phyloP scores from a whole-genome alignment of 2,113 vertebrate genomes.

The Carassius gibelio region DNA sequence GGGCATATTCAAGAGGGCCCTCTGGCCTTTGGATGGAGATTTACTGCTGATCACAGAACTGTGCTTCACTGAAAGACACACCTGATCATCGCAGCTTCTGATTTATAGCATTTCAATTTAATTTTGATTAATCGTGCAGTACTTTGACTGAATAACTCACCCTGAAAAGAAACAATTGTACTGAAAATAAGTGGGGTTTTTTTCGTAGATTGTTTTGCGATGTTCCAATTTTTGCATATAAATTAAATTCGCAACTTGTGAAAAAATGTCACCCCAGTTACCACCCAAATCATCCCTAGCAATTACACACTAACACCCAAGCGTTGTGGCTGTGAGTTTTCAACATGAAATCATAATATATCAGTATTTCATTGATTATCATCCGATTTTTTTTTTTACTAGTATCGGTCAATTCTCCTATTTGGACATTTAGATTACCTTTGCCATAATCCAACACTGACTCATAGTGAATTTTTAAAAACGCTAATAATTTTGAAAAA shows the following conservation, averaged over 20 bases:
- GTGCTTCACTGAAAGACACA: too few species aligned
- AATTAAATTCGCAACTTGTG: background rate
- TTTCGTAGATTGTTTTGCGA: background rate
- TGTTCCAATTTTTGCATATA: background rate
- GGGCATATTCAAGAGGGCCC: too few species aligned
- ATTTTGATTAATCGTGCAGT: too few species aligned
- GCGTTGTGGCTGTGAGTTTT: background rate
- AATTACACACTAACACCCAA: background rate
- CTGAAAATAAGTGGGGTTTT: background rate
- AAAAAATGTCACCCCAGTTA: background rate
- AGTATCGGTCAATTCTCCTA: background rate
- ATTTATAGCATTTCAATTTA: too few species aligned
- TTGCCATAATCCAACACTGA: background rate
- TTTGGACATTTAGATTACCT: background rate
- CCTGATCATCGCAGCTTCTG: too few species aligned
- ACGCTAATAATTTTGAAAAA: background rate
- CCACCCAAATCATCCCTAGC: background rate
- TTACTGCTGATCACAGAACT: too few species aligned
- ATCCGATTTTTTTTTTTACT: too few species aligned
- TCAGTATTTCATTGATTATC: background rate
- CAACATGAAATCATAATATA: background rate
- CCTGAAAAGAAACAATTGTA: background rate
- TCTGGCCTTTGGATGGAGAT: too few species aligned
- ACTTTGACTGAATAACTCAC: background rate
- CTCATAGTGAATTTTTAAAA: background rate